These are phyloP conservation scores for Eudasyphora cyanicolor DNA, from an alignment of 2,888 invertebrate species.

Conservation along the genomic window DNA sequence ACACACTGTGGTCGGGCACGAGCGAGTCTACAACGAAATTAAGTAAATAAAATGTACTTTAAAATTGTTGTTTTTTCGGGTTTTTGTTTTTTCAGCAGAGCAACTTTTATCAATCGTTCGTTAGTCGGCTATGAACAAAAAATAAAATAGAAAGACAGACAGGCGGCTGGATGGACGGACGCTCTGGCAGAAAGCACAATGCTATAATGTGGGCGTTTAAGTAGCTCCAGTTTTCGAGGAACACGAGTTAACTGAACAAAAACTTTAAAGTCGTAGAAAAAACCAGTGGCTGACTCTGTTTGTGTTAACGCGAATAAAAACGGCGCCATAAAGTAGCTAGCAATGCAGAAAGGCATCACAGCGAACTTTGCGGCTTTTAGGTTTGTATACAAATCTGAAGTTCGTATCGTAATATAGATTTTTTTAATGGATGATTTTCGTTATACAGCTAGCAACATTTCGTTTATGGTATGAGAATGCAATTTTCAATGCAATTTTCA, in stretches of 20 bases:
- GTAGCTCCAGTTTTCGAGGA: conserved; percentile 53
- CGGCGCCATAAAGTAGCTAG: neutral
- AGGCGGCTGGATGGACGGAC: neutral
- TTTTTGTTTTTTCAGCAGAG: conserved; percentile 16
- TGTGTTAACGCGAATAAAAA: neutral
- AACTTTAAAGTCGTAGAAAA: conserved; percentile 39
- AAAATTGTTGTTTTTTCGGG: conserved; percentile 39
- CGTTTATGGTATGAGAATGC: too few relatives aligned
- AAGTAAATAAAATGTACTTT: conserved; percentile 43
- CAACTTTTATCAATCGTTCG: conserved; percentile 31
- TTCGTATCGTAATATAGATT: too few relatives aligned
- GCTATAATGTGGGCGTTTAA: conserved; percentile 60
- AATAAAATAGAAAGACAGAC: conserved; percentile 17
- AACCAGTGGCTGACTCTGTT: conserved; percentile 30
- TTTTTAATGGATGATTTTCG: too few relatives aligned
- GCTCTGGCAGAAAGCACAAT: neutral
- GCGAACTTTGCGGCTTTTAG: neutral
- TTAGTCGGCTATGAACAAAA: conserved; percentile 29
- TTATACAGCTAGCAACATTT: too few relatives aligned
- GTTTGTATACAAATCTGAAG: too few relatives aligned
- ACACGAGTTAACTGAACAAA: conserved; percentile 45
- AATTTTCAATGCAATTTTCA: too few relatives aligned
- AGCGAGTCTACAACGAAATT: conserved; percentile 24
- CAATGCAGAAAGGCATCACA: neutral
- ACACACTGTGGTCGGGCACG: conserved; percentile 15